Evolutionary conservation across 2,888 invertebrate species (phyloP).

Genomic region (Athalia rosae): DNA sequence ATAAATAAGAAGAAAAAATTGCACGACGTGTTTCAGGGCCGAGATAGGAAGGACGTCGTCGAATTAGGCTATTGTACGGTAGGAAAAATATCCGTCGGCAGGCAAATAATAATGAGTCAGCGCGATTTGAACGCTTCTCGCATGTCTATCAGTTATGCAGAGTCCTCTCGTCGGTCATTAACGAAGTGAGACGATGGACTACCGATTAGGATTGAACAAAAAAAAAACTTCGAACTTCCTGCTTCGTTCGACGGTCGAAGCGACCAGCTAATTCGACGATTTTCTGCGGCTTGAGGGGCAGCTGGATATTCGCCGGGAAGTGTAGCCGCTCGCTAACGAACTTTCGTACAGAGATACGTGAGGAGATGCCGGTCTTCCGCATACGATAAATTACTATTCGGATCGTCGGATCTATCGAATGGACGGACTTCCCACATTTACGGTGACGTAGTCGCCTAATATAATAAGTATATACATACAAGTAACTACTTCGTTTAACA

Average conservation of each 20-base stretch:
- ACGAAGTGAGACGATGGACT: conserved; percentile 6
- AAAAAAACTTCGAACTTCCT: conserved; percentile 16
- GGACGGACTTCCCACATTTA: conserved; percentile 32
- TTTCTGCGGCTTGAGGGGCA: neutral
- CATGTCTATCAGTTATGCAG: neutral
- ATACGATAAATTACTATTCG: conserved; percentile 38
- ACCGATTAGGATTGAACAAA: conserved; percentile 9
- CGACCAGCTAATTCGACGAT: conserved; percentile 32
- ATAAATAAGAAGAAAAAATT: too few relatives aligned
- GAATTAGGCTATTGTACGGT: neutral
- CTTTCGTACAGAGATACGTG: neutral
- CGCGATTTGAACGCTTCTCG: neutral
- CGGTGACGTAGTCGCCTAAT: conserved; percentile 28
- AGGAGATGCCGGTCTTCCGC: conserved; percentile 34
- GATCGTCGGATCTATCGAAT: conserved; percentile 23
- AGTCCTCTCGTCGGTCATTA: neutral
- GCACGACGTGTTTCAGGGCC: too few relatives aligned
- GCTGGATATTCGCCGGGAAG: conserved; percentile 28
- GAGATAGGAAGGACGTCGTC: too few relatives aligned
- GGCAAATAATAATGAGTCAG: neutral
- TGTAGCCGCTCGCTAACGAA: conserved; percentile 35
- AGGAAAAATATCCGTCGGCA: neutral
- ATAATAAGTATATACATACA: too few relatives aligned
- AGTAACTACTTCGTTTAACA: too few relatives aligned
- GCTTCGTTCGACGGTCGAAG: conserved; percentile 2